Evolutionary conservation across 2,113 vertebrate genomes (phyloP), one percentile per base, ranked within the genome.

Genomic region (Megaptera novaeangliae): DNA sequence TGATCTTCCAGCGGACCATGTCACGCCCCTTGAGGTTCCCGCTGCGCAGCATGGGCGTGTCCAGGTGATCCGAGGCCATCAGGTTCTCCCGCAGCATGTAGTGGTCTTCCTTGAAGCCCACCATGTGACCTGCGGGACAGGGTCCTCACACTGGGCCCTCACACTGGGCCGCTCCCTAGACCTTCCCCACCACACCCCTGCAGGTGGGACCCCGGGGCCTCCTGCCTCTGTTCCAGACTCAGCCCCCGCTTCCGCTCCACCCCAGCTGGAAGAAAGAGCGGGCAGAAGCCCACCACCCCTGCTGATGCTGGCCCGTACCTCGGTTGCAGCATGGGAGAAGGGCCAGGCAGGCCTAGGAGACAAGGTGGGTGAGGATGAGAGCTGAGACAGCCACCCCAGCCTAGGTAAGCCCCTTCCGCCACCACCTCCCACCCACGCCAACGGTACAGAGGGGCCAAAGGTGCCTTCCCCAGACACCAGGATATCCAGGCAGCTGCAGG

Each of bases 41-140:
- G 0, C 98, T 99, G 96, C 99, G 98, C 75, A 99, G 98, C 99
- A 99, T 98, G 0, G 99, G 99, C 0, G 99, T 99, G 98, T 99
- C 99, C 98, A 99, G 98, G 97, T 99, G 99, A 96, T 99, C 99
- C 0, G 99, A 99, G 85, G 99, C 98, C 98, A 99, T 99, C 88
- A 99, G 98, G 93, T 99, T 99, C 92, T 99, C 99, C 5, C 99
- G 99, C 3, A 99, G 98, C 99, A 99, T 98, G 98, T 99, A 99
- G 91, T 99, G 99, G 13, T 99, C 99, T 96, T 99, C 99, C 98
- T 99, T 99, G 96, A 99, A 99, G 96, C 99, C 99, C 59, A 99
- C 99, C 44, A 98, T 99, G 92, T 99, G 99, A 69, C 99, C 99
- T 99, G 98, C 0, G 87, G 94, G 88, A 71, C 69, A 12, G 14